Evolutionary conservation across 2,888 invertebrate genomes (phyloP).

Genomic region (Silvanus unidentatus): DNA sequence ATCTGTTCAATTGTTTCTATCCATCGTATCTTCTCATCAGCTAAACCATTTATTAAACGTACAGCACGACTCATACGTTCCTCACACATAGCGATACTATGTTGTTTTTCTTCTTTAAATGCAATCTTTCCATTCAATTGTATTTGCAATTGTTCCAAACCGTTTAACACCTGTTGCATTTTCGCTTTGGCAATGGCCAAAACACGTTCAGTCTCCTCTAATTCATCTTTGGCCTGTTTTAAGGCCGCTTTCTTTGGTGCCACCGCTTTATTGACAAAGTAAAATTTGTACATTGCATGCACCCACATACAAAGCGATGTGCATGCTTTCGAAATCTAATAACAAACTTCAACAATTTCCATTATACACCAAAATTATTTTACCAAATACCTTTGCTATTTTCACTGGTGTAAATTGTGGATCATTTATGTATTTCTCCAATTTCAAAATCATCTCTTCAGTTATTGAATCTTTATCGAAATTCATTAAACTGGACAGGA

Average conservation of each 20-base stretch:
- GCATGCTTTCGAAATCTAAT: slow-evolving; percentile 70
- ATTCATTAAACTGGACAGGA: slow-evolving; percentile 74
- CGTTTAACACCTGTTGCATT: slow-evolving; percentile 70
- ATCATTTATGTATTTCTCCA: slow-evolving; percentile 70
- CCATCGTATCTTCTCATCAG: slow-evolving; percentile 55
- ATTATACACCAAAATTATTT: not conserved
- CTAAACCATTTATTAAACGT: slow-evolving; percentile 46
- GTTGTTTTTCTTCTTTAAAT: slow-evolving; percentile 64
- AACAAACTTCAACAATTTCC: slow-evolving; percentile 10
- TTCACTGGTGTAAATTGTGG: slow-evolving; percentile 76
- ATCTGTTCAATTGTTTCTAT: slow-evolving; percentile 59
- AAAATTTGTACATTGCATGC: slow-evolving; percentile 89
- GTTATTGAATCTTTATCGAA: slow-evolving; percentile 84
- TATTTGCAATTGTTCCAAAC: slow-evolving; percentile 67
- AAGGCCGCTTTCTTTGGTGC: slow-evolving; percentile 86
- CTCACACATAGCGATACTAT: slow-evolving; percentile 68
- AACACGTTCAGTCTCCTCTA: slow-evolving; percentile 59
- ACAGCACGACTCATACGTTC: slow-evolving; percentile 74
- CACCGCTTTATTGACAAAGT: slow-evolving; percentile 75
- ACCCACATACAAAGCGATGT: slow-evolving; percentile 84
- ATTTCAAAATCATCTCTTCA: slow-evolving; percentile 73
- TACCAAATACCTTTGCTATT: slow-evolving; percentile 56
- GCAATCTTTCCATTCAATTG: slow-evolving; percentile 68
- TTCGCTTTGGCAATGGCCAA: slow-evolving; percentile 69
- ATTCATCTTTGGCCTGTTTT: slow-evolving; percentile 62